A percentile compares a stretch with the other conserved stretches of the same genome.
Evolutionary conservation across 2,888 invertebrate species (phyloP).

Genomic region (Carpatolechia fugitivella): DNA sequence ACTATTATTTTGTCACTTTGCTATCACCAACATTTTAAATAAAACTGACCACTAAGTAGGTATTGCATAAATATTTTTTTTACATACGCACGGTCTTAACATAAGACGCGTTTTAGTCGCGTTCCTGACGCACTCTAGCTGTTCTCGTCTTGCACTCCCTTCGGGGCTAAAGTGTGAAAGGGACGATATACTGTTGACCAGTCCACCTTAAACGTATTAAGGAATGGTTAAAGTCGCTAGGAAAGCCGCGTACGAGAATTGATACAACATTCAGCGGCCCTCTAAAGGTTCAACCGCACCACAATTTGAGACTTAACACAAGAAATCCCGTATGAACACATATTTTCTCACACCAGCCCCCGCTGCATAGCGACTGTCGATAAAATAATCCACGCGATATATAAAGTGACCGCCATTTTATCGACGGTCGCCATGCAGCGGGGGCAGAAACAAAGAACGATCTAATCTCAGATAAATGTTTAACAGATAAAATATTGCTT

Average conservation of each 20-base stretch:
- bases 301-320: slow-evolving; percentile 4
- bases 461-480: no score
- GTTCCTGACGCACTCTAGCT: slow-evolving; percentile 21
- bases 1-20: slow-evolving; percentile 61
- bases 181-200: slow-evolving; percentile 15
- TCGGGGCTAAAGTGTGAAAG: slow-evolving; percentile 14
- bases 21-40: slow-evolving; percentile 39
- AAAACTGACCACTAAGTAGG: slow-evolving; percentile 32
- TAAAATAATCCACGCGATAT: no score
- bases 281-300: background rate
- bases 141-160: slow-evolving; percentile 13
- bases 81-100: slow-evolving; percentile 49
- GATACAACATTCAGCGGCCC: background rate
- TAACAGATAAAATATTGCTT: no score
- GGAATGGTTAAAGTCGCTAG: slow-evolving; percentile 21
- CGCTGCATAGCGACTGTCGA: no score
- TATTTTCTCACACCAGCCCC: background rate
- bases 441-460: background rate
- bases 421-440: no score
- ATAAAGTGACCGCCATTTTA: no score
- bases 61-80: slow-evolving; percentile 52
- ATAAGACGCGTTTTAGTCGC: slow-evolving; percentile 43
- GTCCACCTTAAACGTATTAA: slow-evolving; percentile 10
- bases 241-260: background rate
- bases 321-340: background rate